Evolutionary conservation across 2,888 invertebrate species (phyloP).

Genomic region (Volucella zonaria): DNA sequence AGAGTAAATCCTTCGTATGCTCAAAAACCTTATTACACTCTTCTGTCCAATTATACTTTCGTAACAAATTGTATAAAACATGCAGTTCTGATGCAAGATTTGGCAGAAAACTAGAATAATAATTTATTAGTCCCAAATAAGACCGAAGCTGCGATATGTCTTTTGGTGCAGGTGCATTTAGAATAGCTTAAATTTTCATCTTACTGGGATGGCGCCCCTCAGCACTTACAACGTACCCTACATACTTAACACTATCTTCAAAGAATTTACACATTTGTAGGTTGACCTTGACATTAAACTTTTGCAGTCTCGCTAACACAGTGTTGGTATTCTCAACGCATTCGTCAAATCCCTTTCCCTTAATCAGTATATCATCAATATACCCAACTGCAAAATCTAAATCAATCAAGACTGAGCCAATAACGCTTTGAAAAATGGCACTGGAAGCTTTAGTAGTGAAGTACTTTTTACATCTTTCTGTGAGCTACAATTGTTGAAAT

Average conservation of each 20-base stretch:
- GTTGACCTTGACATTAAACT: slow-evolving; percentile 31
- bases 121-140: too few species aligned
- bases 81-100: slow-evolving; percentile 21
- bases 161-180: slow-evolving; percentile 23
- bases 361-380: slow-evolving; percentile 34
- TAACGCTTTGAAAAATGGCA: too few species aligned
- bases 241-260: slow-evolving; percentile 24
- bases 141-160: slow-evolving; percentile 28
- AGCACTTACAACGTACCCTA: slow-evolving; percentile 21
- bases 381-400: too few species aligned
- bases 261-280: slow-evolving; percentile 26
- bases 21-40: slow-evolving; percentile 23
- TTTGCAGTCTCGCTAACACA: slow-evolving; percentile 20
- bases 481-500: too few species aligned
- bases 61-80: slow-evolving; percentile 29
- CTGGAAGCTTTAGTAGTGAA: too few species aligned
- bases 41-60: slow-evolving; percentile 20
- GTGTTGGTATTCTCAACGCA: slow-evolving; percentile 26
- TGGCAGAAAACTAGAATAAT: slow-evolving; percentile 32
- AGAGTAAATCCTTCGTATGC: slow-evolving; percentile 22
- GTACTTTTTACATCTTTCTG: too few species aligned
- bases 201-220: slow-evolving; percentile 8
- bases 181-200: slow-evolving; percentile 33
- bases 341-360: slow-evolving; percentile 10
- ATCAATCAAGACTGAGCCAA: too few species aligned